Percentiles rank a stretch among this genome's conserved stretches.
phyloP scores from a whole-genome alignment of 2,888 invertebrate genomes.

The Rotaria macrura region DNA sequence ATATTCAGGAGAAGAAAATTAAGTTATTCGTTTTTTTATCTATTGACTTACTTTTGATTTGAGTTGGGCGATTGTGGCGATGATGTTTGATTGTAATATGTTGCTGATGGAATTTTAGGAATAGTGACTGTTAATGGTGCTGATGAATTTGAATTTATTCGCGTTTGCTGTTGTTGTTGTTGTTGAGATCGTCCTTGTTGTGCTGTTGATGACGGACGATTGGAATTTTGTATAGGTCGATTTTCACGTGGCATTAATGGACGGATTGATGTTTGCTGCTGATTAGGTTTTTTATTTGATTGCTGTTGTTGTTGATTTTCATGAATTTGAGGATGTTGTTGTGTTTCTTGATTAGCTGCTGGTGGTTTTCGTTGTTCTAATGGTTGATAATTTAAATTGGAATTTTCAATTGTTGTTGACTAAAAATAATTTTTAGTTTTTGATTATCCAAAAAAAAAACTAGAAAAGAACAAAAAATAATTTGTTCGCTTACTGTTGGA shows the following conservation, averaged over 20 bases:
- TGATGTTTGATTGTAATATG: not conserved
- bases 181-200: constrained; percentile 6
- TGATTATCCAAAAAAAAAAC: not conserved
- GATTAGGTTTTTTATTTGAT: not conserved
- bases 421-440: not conserved
- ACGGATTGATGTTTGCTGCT: not conserved
- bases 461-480: too few species aligned
- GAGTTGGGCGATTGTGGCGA: not conserved
- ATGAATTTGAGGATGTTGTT: not conserved
- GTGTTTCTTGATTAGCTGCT: not conserved
- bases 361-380: not conserved
- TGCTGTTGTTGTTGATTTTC: not conserved
- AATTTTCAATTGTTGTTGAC: not conserved
- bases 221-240: not conserved
- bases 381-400: not conserved
- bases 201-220: not conserved
- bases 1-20: too few species aligned
- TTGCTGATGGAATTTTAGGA: not conserved
- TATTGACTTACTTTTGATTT: not conserved
- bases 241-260: not conserved
- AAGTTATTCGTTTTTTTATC: too few species aligned
- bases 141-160: not conserved
- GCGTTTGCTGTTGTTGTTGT: not conserved
- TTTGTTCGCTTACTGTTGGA: not conserved
- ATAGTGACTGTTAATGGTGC: not conserved